phyloP scores from a whole-genome alignment of 2,888 invertebrate species.

The Scotopteryx bipunctaria region DNA sequence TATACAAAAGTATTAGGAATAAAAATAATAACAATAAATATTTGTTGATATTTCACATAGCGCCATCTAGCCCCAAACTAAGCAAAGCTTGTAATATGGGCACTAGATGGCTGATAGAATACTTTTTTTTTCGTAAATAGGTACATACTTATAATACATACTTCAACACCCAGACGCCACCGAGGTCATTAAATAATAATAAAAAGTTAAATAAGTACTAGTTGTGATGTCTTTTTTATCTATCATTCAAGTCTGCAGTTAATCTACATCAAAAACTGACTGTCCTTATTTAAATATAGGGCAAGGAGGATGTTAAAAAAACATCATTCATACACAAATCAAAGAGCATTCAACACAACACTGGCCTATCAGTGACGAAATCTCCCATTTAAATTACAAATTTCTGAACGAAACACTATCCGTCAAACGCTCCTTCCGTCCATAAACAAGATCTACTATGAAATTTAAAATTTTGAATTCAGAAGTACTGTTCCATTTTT shows the following conservation, averaged over 20 bases:
- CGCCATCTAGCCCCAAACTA: too few relatives aligned
- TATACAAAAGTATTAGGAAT: too few relatives aligned
- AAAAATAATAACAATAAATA: too few relatives aligned
- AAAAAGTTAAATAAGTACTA: too few relatives aligned
- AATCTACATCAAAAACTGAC: conserved; percentile 14
- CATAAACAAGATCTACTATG: conserved; percentile 13
- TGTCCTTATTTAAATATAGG: conserved; percentile 19
- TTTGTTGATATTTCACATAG: too few relatives aligned
- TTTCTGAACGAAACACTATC: conserved; percentile 12
- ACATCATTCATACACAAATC: conserved; percentile 30
- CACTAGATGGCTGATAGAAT: too few relatives aligned
- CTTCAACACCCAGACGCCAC: too few relatives aligned
- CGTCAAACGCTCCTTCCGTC: conserved; percentile 1
- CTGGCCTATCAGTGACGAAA: conserved; percentile 44
- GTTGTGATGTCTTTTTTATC: not conserved
- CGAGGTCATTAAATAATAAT: not conserved
- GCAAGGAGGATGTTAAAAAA: conserved; percentile 25
- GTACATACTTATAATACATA: too few relatives aligned
- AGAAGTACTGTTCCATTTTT: conserved; percentile 35
- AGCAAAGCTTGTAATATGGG: too few relatives aligned
- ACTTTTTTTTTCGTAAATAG: too few relatives aligned
- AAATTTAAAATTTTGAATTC: conserved; percentile 20
- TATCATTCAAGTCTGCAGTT: not conserved
- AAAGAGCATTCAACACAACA: conserved; percentile 31
- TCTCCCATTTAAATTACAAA: conserved; percentile 43